Conservation (phyloP, 2,888 invertebrate genomes). For the Xanthia togata region DNA sequence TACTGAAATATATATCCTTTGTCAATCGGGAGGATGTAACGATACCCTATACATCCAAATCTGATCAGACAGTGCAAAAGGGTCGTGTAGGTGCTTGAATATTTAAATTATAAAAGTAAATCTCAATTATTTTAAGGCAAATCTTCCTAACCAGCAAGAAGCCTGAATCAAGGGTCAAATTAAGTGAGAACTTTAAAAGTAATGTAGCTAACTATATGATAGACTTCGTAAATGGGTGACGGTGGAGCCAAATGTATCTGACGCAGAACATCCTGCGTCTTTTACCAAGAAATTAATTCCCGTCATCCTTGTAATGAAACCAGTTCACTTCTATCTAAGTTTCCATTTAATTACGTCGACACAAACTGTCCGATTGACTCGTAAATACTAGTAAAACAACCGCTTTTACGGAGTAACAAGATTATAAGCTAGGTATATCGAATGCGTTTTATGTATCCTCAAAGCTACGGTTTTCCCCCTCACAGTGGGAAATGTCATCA, state of each 20-base stretch:
- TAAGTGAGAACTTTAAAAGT: background rate
- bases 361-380: slow-evolving; percentile 5
- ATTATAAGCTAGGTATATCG: background rate
- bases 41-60: too few relatives aligned
- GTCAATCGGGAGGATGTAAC: too few relatives aligned
- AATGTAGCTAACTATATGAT: background rate
- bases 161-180: background rate
- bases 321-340: slow-evolving; percentile 1
- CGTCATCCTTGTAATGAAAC: background rate
- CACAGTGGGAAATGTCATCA: slow-evolving; percentile 4
- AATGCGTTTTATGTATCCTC: background rate
- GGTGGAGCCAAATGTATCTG: background rate
- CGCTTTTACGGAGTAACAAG: slow-evolving; percentile 15
- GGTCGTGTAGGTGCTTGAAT: background rate
- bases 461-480: slow-evolving; percentile 29
- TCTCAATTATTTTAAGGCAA: background rate
- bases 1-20: too few relatives aligned
- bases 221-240: background rate
- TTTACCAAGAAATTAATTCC: background rate
- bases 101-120: background rate
- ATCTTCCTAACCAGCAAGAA: background rate
- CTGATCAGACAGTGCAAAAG: too few relatives aligned
- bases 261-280: background rate
- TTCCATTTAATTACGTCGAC: slow-evolving; percentile 31
- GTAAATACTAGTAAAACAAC: slow-evolving; percentile 11